A percentile compares a stretch with the other conserved stretches of the same genome.
These are phyloP conservation scores for Aleiodes alternator DNA, from an alignment of 2,888 invertebrate species.

Conservation along the genomic window DNA sequence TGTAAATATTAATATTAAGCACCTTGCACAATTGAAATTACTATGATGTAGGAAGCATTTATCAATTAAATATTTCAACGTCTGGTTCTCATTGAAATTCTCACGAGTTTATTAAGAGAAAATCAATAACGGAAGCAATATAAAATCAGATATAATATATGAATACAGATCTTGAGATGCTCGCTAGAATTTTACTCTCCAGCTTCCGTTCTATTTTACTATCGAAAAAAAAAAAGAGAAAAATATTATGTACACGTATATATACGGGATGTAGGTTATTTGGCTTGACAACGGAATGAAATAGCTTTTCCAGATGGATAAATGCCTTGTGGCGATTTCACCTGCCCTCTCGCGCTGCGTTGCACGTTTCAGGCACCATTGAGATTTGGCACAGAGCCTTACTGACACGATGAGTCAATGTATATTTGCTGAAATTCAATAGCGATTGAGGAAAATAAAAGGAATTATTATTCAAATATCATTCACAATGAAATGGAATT, in stretches of 20 bases:
- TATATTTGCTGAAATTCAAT: too few species aligned
- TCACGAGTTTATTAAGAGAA: slow-evolving; percentile 5
- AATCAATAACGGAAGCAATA: slow-evolving; percentile 26
- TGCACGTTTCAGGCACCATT: slow-evolving; percentile 30
- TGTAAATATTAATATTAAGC: not conserved
- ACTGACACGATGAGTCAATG: slow-evolving; percentile 28
- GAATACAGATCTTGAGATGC: not conserved
- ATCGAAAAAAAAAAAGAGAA: not conserved
- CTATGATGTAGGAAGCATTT: not conserved
- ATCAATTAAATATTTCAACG: slow-evolving; percentile 10
- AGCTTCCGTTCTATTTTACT: not conserved
- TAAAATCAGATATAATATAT: slow-evolving; percentile 16
- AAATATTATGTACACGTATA: not conserved
- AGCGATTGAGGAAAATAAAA: not conserved
- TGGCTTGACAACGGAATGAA: slow-evolving; percentile 33
- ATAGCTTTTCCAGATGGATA: slow-evolving; percentile 32
- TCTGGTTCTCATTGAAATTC: not conserved
- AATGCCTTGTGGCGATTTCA: slow-evolving; percentile 29
- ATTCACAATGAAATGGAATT: not conserved
- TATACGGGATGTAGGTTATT: slow-evolving; percentile 32
- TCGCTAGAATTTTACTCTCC: not conserved
- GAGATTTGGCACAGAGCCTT: slow-evolving; percentile 21
- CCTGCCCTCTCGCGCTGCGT: slow-evolving; percentile 22
- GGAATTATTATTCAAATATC: slow-evolving; percentile 8
- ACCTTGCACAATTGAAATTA: not conserved